Base-by-base conservation (phyloP, 2,797 vertebrate genomes). In the Phataginus tetradactyla region DNA sequence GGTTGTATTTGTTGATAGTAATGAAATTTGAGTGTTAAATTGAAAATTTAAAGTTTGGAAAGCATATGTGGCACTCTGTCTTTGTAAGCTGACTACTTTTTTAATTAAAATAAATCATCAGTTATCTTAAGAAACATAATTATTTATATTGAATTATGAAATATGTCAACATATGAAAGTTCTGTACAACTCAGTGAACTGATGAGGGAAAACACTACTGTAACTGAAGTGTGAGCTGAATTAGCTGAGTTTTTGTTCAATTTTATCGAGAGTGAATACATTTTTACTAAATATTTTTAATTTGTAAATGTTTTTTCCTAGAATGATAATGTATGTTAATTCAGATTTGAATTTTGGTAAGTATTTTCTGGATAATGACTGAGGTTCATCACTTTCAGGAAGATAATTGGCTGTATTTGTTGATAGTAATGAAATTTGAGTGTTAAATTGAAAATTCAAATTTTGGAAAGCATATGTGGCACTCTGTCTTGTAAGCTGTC, bases 31-130 rank as follows among this genome's bases (percentile, higher is more conserved):
- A 81, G 11, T 12, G 1, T 83, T 91, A 27, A 49, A 83, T 11
- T 69, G 20, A 94, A 96, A 87, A 77, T 81, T 91, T 37, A 34
- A 91, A 83, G 64, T 87, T 77, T 83, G 27, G n/a, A 71, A 91
- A 87, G 59, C 29, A 63, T 45, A 55, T 10, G 51, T 13, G 7
- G 6, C 29, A 61, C 13, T 29, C 20, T 63, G 3, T 34, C 5
- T 37, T 72, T 86, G 8, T 39, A 64, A 79, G 53, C 15, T 39
- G 71, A 83, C 3, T 15, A 81, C 9, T 80, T 23, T 9, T 68
- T 80, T 37, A 59, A 74, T 49, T 90, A 74, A 93, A 92, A 42
- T 59, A 27, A 57, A 51, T 90, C 74, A 84, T 64, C 17, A 45
- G 7, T 64, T n/a, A 51, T 59, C 59, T 86, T 42, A 64, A n/a